phyloP scores from a whole-genome alignment of 2,797 vertebrate species.

The Fratercula arctica region DNA sequence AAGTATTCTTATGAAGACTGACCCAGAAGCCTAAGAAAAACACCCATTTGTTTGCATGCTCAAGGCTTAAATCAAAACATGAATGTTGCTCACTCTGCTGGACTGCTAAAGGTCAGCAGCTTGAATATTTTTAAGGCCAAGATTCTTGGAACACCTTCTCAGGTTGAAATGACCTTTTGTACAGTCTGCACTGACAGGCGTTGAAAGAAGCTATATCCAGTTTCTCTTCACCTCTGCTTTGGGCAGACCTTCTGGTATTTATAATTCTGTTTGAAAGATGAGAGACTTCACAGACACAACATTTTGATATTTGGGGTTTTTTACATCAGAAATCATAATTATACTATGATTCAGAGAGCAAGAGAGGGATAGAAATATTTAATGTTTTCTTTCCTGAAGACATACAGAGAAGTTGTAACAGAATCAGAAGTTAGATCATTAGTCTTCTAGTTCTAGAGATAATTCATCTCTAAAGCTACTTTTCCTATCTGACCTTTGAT shows the following conservation, averaged over 20 bases:
- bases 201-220: neutral
- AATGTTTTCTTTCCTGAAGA: neutral
- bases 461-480: neutral
- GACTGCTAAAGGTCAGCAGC: neutral
- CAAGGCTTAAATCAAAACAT: neutral
- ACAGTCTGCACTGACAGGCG: neutral
- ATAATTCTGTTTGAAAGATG: neutral
- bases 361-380: neutral
- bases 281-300: neutral
- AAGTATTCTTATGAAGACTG: neutral
- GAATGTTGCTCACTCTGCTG: neutral
- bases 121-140: neutral
- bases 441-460: neutral
- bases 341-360: neutral
- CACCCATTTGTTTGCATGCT: neutral
- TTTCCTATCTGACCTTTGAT: neutral
- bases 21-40: neutral
- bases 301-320: neutral
- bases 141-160: conserved; percentile 22
- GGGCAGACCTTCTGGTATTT: neutral
- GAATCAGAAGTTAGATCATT: neutral
- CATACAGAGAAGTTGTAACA: neutral
- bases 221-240: conserved; percentile 3
- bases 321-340: neutral
- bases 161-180: conserved; percentile 35